phyloP scores from a whole-genome alignment of 2,797 vertebrate species.

The Acanthopagrus latus region DNA sequence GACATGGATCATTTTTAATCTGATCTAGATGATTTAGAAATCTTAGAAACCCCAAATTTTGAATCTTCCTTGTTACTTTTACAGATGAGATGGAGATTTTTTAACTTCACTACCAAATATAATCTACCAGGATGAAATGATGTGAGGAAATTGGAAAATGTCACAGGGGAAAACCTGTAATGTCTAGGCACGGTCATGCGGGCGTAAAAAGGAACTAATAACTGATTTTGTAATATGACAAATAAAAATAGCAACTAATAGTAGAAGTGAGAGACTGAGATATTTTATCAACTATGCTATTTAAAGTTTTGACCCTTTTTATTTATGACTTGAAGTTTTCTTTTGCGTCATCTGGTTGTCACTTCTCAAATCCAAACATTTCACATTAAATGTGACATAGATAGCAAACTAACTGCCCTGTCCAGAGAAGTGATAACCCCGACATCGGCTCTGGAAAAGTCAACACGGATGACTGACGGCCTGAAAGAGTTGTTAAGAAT shows the following conservation, averaged over 20 bases:
- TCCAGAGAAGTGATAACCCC: slow-evolving; percentile 6
- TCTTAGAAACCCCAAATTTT: background rate
- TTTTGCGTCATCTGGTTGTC: background rate
- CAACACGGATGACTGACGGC: slow-evolving; percentile 6
- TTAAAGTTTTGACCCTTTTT: slow-evolving; percentile 2
- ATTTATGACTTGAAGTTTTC: background rate
- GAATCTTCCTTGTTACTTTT: background rate
- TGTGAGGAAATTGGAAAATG: slow-evolving; percentile 21
- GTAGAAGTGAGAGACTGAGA: slow-evolving; percentile 4
- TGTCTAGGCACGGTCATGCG: background rate
- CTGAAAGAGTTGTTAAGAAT: slow-evolving; percentile 21
- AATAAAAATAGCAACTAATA: slow-evolving; percentile 4
- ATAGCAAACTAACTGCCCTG: background rate
- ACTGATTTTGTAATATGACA: slow-evolving; percentile 17
- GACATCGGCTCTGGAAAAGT: slow-evolving; percentile 22
- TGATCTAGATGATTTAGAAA: background rate
- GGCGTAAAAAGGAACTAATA: slow-evolving; percentile 14
- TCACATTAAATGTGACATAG: background rate
- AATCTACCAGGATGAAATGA: slow-evolving; percentile 10
- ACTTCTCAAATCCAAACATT: background rate
- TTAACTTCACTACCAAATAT: background rate
- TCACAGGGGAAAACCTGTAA: slow-evolving; percentile 24
- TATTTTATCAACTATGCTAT: background rate
- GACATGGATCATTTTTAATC: background rate
- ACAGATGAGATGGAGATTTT: background rate